These are phyloP conservation scores for Sitophilus oryzae DNA, from an alignment of 1,140 invertebrate species.

Conservation along the genomic window DNA sequence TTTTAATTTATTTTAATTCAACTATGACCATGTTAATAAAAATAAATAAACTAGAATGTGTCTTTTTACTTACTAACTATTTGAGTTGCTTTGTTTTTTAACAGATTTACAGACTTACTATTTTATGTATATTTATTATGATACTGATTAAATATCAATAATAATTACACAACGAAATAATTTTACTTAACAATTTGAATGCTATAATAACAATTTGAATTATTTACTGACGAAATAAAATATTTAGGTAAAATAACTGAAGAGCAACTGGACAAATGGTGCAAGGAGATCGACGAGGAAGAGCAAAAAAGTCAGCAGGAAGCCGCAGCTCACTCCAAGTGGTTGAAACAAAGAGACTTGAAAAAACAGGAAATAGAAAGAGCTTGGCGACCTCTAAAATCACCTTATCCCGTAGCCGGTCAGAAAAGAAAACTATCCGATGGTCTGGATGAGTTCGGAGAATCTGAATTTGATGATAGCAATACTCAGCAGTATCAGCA, in stretches of 20 bases:
- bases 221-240: background rate
- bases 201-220: background rate
- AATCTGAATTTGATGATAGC: conserved; percentile 41
- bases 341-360: conserved; percentile 65
- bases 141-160: no score
- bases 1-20: no score
- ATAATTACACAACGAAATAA: no score
- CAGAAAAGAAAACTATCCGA: conserved; percentile 42
- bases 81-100: no score
- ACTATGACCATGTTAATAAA: no score
- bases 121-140: no score
- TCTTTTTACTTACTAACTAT: no score
- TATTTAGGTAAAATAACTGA: conserved; percentile 51
- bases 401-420: conserved; percentile 13
- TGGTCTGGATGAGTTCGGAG: conserved; percentile 33
- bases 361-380: conserved; percentile 53
- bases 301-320: conserved; percentile 64
- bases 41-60: no score
- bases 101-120: no score
- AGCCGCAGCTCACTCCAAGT: conserved; percentile 55
- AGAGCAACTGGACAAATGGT: conserved; percentile 65
- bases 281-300: conserved; percentile 64
- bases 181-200: conserved; percentile 1
- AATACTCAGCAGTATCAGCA: conserved; percentile 8
- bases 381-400: conserved; percentile 48